These are phyloP conservation scores for Spinus olivaceus DNA, from an alignment of 2,797 vertebrate genomes.

Conservation along the genomic window DNA sequence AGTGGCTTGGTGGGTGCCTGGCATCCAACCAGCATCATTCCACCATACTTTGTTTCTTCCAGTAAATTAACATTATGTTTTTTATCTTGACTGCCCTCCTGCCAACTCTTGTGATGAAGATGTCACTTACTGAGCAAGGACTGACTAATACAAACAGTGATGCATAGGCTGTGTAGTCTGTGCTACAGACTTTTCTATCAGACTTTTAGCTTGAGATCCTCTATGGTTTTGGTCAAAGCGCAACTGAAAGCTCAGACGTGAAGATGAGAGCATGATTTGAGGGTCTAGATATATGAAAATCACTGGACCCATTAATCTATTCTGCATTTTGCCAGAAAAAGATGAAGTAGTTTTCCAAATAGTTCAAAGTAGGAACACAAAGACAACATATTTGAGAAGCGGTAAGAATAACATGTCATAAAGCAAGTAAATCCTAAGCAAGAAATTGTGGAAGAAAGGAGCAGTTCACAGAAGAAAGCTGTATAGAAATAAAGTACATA, in stretches of 20 bases:
- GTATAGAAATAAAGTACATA: background rate
- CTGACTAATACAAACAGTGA: rapidly evolving
- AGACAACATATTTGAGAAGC: background rate
- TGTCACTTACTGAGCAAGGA: background rate
- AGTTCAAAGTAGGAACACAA: background rate
- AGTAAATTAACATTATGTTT: background rate
- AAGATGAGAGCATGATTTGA: background rate
- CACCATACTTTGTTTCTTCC: background rate
- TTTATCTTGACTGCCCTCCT: background rate
- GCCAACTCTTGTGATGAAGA: background rate
- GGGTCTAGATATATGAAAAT: background rate
- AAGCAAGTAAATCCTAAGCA: background rate
- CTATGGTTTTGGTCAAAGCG: background rate
- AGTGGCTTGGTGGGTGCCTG: background rate
- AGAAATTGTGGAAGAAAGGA: background rate
- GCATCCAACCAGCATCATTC: background rate
- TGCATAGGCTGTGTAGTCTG: background rate
- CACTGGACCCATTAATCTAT: background rate
- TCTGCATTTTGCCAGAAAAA: background rate
- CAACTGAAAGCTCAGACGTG: background rate
- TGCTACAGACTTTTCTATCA: background rate
- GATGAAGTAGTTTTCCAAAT: background rate
- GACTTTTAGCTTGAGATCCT: background rate
- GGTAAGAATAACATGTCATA: background rate
- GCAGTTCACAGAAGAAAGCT: background rate